phyloP scores from a whole-genome alignment of 1,140 invertebrate genomes.

The Mesaphorura yosii region DNA sequence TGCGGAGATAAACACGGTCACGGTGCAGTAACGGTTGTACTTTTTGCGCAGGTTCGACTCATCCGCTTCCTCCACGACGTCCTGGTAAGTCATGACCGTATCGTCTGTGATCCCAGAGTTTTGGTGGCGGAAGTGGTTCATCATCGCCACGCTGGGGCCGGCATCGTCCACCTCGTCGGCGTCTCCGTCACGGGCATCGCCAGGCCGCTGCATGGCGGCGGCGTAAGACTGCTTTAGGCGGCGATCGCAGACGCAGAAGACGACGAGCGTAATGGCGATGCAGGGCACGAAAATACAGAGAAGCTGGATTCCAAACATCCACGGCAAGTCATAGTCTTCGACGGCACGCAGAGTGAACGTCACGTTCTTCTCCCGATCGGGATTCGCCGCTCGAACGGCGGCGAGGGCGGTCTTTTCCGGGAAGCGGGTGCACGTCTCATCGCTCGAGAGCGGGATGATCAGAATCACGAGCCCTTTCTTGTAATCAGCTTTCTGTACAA shows the following conservation, averaged over 20 bases:
- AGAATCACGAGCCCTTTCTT: slow-evolving; percentile 4
- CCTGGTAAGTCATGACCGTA: background rate
- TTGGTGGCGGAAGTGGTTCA: too few species aligned
- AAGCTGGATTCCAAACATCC: slow-evolving; percentile 3
- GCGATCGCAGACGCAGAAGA: slow-evolving; percentile 5
- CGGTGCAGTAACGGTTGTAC: background rate
- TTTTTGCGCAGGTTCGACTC: background rate
- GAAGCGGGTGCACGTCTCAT: background rate
- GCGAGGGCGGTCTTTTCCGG: background rate
- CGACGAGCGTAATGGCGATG: background rate
- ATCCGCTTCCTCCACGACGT: background rate
- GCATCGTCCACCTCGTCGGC: background rate
- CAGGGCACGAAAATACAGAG: slow-evolving; percentile 2
- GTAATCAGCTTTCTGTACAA: slow-evolving; percentile 1
- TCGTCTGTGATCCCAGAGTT: background rate
- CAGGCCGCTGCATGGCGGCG: background rate
- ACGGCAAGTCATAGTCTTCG: background rate
- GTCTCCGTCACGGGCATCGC: background rate
- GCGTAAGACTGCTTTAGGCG: background rate
- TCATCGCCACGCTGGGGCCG: too few species aligned
- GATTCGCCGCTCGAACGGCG: background rate
- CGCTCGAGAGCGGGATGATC: background rate
- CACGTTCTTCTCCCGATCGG: background rate
- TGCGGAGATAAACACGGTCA: background rate
- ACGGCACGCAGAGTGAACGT: background rate